Evolutionary conservation across 1,140 invertebrate species (phyloP), one percentile per base, ranked within the genome.

Genomic region (Elymnias hypermnestra): DNA sequence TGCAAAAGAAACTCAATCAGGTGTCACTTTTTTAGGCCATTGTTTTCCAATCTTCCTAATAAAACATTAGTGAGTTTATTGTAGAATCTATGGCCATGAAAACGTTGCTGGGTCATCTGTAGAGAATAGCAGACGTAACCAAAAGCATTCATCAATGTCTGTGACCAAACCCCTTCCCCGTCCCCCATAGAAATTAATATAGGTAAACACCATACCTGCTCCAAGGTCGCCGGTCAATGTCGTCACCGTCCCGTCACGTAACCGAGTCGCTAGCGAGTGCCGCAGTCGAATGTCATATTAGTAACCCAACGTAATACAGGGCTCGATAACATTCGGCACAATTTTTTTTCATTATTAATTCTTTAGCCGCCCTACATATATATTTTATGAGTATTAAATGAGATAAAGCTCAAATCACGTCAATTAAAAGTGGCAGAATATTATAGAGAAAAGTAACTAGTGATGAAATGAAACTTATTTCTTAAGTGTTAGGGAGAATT

Each of bases 281-380:
- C 66, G 75, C 72, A 78, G 59, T 75, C 67, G 61, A 62, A 83
- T 83, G 72, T 74, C 72, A 79, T 70, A 73, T 72, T 74, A 67
- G 64, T 63, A 58, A 60, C 57, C 25, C 52, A 39, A 63, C 62
- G 56, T 60, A 59, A 50, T 26, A n/a, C 41, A 49, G 58, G 51
- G 37, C 39, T 65, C 12, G 37, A n/a, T 48, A 78, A 83, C 75
- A 60, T 63, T 77, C 72, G 61, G 25, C n/a, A n/a, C n/a, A n/a
- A n/a, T n/a, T n/a, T n/a, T n/a, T n/a, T n/a, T n/a, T n/a, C n/a
- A n/a, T n/a, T n/a, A n/a, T n/a, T n/a, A n/a, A n/a, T n/a, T n/a
- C n/a, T n/a, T n/a, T n/a, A n/a, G n/a, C n/a, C n/a, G n/a, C n/a
- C n/a, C n/a, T n/a, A n/a, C n/a, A n/a, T n/a, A n/a, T n/a, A n/a